These are phyloP conservation scores for Fabriciana adippe DNA, from an alignment of 2,888 invertebrate genomes.

Conservation along the genomic window DNA sequence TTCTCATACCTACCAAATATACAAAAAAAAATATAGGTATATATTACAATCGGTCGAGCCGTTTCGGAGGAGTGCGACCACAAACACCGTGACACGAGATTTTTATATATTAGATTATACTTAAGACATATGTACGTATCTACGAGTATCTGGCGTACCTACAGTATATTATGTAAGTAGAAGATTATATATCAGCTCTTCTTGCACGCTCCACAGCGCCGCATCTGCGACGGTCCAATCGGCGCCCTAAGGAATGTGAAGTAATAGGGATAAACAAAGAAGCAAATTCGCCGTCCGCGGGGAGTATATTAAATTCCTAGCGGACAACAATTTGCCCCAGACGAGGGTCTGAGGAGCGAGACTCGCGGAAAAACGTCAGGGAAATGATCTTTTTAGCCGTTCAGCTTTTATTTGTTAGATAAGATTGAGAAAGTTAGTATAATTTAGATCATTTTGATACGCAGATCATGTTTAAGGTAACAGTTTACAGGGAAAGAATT, in stretches of 20 bases:
- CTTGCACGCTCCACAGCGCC: not conserved
- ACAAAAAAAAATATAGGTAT: no score
- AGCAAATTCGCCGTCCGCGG: slow-evolving; percentile 39
- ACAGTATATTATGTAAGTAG: not conserved
- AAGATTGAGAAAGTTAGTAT: not conserved
- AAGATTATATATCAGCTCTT: not conserved
- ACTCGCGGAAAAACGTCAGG: not conserved
- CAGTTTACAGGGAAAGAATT: no score
- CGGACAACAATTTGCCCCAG: slow-evolving; percentile 56
- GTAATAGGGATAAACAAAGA: slow-evolving; percentile 33
- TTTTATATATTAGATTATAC: no score
- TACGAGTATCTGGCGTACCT: no score
- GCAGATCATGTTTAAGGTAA: no score
- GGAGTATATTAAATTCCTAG: slow-evolving; percentile 55
- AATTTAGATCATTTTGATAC: no score
- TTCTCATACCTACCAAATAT: no score
- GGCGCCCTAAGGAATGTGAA: slow-evolving; percentile 21
- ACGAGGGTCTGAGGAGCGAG: slow-evolving; percentile 30
- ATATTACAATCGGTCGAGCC: no score
- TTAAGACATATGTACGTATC: no score
- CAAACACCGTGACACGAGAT: no score
- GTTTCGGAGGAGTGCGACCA: no score
- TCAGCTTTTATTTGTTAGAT: not conserved
- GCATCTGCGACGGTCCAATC: slow-evolving; percentile 1
- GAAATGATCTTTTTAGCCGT: not conserved